Conservation (phyloP, 2,888 invertebrate species). For the Tetragnatha montana region DNA sequence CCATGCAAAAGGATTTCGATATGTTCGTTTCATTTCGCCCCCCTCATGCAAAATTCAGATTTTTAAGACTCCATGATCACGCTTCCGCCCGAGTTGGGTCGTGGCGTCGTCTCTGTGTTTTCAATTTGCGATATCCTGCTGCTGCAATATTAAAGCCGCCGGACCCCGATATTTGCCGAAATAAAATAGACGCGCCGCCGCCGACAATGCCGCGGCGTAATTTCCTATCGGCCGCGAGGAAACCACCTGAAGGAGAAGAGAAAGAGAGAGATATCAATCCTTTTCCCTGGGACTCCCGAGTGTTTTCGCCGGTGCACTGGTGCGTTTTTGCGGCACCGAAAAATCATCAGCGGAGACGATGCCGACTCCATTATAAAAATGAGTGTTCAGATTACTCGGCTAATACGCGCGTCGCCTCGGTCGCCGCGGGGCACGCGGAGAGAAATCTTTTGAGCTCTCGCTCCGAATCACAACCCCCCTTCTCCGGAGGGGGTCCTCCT, state of each 20-base stretch:
- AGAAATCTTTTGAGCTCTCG: conserved; percentile 64
- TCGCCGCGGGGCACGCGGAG: conserved; percentile 43
- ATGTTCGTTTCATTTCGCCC: conserved; percentile 46
- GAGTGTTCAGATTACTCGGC: conserved; percentile 54
- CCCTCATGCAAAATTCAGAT: background rate
- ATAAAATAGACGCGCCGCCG: conserved; percentile 7
- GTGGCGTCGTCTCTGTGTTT: background rate
- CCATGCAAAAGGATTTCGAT: conserved; percentile 48
- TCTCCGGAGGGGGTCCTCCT: conserved; percentile 17
- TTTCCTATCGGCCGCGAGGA: conserved; percentile 7
- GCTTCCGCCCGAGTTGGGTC: background rate
- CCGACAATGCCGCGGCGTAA: conserved; percentile 12
- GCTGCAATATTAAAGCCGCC: conserved; percentile 2
- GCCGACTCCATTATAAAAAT: conserved; percentile 65
- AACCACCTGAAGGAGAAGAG: conserved; percentile 2
- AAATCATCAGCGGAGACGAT: conserved; percentile 47
- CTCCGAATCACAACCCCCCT: conserved; percentile 47
- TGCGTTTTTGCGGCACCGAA: conserved; percentile 20
- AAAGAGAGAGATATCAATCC: conserved; percentile 10
- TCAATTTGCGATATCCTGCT: background rate
- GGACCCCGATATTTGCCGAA: conserved; percentile 5
- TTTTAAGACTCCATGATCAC: background rate
- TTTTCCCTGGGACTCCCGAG: conserved; percentile 3
- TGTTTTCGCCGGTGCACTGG: background rate
- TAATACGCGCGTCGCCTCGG: conserved; percentile 18